phyloP scores from a whole-genome alignment of 2,113 vertebrate species.

The Hippocampus guttulatus region DNA sequence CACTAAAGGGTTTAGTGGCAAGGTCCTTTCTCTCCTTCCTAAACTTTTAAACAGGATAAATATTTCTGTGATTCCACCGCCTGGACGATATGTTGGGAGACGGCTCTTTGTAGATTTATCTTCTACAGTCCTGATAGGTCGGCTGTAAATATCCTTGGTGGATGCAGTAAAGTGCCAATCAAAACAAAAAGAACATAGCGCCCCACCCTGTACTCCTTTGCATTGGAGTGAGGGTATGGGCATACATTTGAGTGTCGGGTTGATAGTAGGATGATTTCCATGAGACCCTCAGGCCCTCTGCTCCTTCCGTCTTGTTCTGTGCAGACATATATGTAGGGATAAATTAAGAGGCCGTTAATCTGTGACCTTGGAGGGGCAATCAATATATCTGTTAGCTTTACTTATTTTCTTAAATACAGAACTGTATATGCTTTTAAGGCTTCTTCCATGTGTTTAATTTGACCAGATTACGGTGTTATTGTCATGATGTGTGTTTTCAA shows the following conservation, averaged over 20 bases:
- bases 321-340: neutral
- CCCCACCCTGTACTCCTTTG: slow-evolving; percentile 13
- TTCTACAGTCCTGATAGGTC: slow-evolving; percentile 52
- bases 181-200: slow-evolving; percentile 18
- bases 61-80: slow-evolving; percentile 71
- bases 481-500: no score
- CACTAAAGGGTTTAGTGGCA: slow-evolving; percentile 74
- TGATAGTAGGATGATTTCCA: slow-evolving; percentile 22
- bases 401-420: neutral
- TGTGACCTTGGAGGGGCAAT: slow-evolving; percentile 1
- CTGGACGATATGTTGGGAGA: slow-evolving; percentile 56
- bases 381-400: neutral
- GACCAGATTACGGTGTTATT: neutral
- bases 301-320: neutral
- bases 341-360: slow-evolving; percentile 6
- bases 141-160: slow-evolving; percentile 56
- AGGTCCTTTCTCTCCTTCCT: slow-evolving; percentile 70
- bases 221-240: slow-evolving; percentile 22
- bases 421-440: neutral
- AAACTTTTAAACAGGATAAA: slow-evolving; percentile 76
- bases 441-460: neutral
- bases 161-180: slow-evolving; percentile 35
- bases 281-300: slow-evolving; percentile 2
- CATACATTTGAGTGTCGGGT: slow-evolving; percentile 11
- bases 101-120: slow-evolving; percentile 56